Evolutionary conservation across 2,888 invertebrate species (phyloP), one percentile per base, ranked within the genome.

Genomic region (Cyaniris semiargus): DNA sequence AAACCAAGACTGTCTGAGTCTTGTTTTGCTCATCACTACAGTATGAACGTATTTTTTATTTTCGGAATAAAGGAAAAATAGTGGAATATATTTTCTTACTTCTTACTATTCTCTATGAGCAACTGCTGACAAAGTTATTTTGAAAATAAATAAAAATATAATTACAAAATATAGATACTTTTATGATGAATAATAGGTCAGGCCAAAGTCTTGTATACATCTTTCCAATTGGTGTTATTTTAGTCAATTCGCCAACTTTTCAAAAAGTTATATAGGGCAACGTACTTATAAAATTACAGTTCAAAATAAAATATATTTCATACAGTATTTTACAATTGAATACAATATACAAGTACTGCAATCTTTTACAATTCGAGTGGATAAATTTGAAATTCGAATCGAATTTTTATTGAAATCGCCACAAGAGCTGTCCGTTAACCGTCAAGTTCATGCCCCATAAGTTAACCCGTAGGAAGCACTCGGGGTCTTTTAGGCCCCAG

Each of bases 381-480:
- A 66, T 27, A 7, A 66, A 66, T 66, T 66, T 66, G 27, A 66
- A 66, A 66, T 66, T 66, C 66, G 66, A 66, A 72, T 72, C 44
- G 72, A 21, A 72, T 31, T 77, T 77, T 75, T 78, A 79, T 77
- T 80, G 70, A 78, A 76, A 77, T 78, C 53, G 60, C 75, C 78
- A 78, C 58, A 75, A 78, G 70, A 76, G 76, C 82, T 83, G 83
- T 83, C 85, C 86, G 86, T 88, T 88, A 89, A 85, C 87, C 83
- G 85, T 88, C 82, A 84, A 87, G 85, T 79, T 83, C 81, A 78
- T 80, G 82, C 84, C 83, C 83, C 82, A 86, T 82, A 83, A 84
- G 79, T 83, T 79, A 83, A 86, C 88, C 87, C 90, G 83, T 87
- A 87, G 89, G 88, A 91, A 89, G 86, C 83, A 84, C 83, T 85